These are phyloP conservation scores for Limenitis camilla DNA, from an alignment of 2,888 invertebrate genomes.

Conservation along the genomic window DNA sequence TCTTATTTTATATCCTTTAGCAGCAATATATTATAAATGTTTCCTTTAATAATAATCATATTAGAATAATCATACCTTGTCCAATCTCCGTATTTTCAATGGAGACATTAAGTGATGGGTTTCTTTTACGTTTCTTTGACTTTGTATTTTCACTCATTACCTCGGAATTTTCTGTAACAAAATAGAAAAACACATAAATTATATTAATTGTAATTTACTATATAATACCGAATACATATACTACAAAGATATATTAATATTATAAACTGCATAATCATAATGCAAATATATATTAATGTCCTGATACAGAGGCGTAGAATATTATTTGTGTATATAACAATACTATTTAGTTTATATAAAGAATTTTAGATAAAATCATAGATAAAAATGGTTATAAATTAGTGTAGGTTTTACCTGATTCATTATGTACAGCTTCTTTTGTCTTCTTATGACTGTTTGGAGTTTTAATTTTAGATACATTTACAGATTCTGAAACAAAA, in stretches of 20 bases:
- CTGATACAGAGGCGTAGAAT: too few species aligned
- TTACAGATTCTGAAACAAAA: conserved; percentile 4
- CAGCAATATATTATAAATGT: too few species aligned
- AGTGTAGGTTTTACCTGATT: neutral
- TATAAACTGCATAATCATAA: too few species aligned
- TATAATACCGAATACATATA: too few species aligned
- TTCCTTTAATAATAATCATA: too few species aligned
- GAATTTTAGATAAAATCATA: too few species aligned
- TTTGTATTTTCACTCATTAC: conserved; percentile 9
- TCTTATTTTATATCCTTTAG: too few species aligned
- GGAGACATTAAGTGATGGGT: conserved; percentile 26
- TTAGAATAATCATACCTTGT: conserved; percentile 19
- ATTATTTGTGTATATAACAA: too few species aligned
- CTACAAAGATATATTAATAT: neutral
- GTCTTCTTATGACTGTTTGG: conserved; percentile 12
- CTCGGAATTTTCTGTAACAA: neutral
- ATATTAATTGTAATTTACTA: neutral
- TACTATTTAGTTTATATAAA: too few species aligned
- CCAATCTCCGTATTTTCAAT: conserved; percentile 14
- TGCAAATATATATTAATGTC: too few species aligned
- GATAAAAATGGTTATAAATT: neutral
- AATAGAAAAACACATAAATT: conserved; percentile 1
- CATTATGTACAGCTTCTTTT: neutral
- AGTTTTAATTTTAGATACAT: conserved; percentile 4
- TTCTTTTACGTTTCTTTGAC: conserved; percentile 39